phyloP scores from a whole-genome alignment of 2,888 invertebrate genomes.

The Hanleya hanleyi region DNA sequence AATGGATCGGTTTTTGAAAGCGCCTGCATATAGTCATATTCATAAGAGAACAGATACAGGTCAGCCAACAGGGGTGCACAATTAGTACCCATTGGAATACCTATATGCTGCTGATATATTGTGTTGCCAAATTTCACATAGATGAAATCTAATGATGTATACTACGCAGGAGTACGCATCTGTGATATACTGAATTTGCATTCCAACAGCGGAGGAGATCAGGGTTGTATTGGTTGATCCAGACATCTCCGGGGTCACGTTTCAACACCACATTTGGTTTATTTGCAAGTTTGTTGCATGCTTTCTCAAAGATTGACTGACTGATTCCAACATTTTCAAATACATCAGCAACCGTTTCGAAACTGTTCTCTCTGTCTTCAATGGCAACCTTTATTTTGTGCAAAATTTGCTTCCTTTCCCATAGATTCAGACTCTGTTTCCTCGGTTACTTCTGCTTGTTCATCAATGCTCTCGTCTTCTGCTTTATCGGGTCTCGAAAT shows the following conservation, averaged over 20 bases:
- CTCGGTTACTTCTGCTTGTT: constrained; percentile 10
- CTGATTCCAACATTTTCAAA: constrained; percentile 10
- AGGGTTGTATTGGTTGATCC: constrained; percentile 38
- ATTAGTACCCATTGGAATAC: no score
- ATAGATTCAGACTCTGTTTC: neutral
- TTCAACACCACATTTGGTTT: constrained; percentile 23
- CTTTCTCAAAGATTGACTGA: constrained; percentile 6
- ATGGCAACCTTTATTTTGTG: constrained; percentile 14
- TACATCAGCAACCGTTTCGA: constrained; percentile 10
- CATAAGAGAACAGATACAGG: no score
- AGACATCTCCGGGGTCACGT: constrained; percentile 22
- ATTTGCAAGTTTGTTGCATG: constrained; percentile 15
- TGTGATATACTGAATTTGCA: constrained; percentile 37
- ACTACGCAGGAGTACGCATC: constrained; percentile 37
- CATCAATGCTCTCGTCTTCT: neutral
- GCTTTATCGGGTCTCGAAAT: constrained; percentile 12
- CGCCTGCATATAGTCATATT: no score
- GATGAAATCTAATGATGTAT: no score
- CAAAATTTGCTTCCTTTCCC: constrained; percentile 12
- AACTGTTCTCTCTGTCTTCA: neutral
- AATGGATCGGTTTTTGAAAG: no score
- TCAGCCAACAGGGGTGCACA: no score
- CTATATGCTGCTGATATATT: no score
- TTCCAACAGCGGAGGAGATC: constrained; percentile 33
- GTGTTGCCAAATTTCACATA: no score